Evolutionary conservation across 2,888 invertebrate genomes (phyloP), one percentile per base, ranked within the genome.

Genomic region (Dione vanillae): DNA sequence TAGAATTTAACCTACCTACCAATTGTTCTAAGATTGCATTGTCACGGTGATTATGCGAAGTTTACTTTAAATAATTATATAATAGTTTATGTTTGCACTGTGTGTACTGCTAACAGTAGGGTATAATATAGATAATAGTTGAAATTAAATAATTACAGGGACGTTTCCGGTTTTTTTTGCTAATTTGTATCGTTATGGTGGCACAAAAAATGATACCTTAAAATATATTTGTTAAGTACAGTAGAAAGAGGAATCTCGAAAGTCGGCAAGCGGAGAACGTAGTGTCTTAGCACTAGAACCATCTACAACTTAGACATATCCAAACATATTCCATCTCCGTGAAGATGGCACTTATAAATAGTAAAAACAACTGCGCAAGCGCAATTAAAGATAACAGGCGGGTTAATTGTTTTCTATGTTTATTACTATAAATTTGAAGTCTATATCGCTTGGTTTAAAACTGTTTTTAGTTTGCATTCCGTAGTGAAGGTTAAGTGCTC

Each of bases 311-410:
- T n/a, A n/a, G n/a, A n/a, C n/a, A n/a, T n/a, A n/a, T n/a, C 8
- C 6, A n/a, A n/a, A n/a, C 14, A 20, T 20, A 45, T 27, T 9
- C 0, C 27, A 16, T n/a, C 43, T 27, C 11, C 3, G 27, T 27
- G n/a, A 45, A 27, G n/a, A 27, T 41, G 16, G 45, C 5, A 3
- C 20, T 45, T 16, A 16, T 45, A n/a, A 27, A 61, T 35, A 45
- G 45, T 61, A 16, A 35, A 68, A 62, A 68, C 62, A 54, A 67
- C 51, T 67, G 59, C 67, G 67, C 59, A 67, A 37, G 59, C 67
- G 67, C 59, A 67, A 37, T 59, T 52, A 45, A 16, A 66, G 52
- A 68, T 68, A 68, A 62, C 35, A 62, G 3, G 35, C 49, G 65
- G 47, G 52, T 64, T 49, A 16, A 64, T 67, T 20, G 43, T 47